A percentile compares a stretch with the other conserved stretches of the same genome.
Evolutionary conservation across 2,888 invertebrate species (phyloP).

Genomic region (Phalera bucephala): DNA sequence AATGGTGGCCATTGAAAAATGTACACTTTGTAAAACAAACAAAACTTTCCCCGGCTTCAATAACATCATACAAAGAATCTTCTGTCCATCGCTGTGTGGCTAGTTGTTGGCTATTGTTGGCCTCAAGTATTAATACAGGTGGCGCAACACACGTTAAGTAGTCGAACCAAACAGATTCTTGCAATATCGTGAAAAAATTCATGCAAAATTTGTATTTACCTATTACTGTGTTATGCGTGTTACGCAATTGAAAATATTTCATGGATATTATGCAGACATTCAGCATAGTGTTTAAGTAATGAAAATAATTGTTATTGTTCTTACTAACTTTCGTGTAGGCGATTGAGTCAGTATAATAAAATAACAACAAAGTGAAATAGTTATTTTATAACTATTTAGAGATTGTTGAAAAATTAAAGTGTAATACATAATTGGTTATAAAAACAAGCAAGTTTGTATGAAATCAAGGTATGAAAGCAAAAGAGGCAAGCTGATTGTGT

Average conservation of each 20-base stretch:
- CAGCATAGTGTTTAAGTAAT: neutral
- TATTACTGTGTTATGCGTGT: neutral
- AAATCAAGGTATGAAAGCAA: no score
- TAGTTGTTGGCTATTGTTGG: slow-evolving; percentile 23
- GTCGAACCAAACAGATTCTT: slow-evolving; percentile 3
- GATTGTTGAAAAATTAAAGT: no score
- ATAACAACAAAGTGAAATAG: no score
- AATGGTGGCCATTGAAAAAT: slow-evolving; percentile 16
- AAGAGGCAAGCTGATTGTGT: no score
- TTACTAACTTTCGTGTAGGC: no score
- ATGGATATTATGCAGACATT: neutral
- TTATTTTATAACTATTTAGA: no score
- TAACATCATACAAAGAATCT: slow-evolving; percentile 24
- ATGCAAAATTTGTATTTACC: slow-evolving; percentile 1
- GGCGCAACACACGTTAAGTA: slow-evolving; percentile 23
- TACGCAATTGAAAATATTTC: neutral
- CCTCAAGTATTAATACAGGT: slow-evolving; percentile 8
- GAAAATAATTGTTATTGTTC: no score
- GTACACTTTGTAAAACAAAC: slow-evolving; percentile 9
- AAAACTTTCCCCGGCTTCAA: slow-evolving; percentile 32
- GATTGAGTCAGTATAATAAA: no score
- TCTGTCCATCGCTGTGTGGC: slow-evolving; percentile 10
- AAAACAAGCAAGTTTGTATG: no score
- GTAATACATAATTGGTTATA: no score
- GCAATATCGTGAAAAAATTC: slow-evolving; percentile 9